These are phyloP conservation scores for Prolemur simus DNA, from an alignment of 2,113 vertebrate species.

Conservation along the genomic window DNA sequence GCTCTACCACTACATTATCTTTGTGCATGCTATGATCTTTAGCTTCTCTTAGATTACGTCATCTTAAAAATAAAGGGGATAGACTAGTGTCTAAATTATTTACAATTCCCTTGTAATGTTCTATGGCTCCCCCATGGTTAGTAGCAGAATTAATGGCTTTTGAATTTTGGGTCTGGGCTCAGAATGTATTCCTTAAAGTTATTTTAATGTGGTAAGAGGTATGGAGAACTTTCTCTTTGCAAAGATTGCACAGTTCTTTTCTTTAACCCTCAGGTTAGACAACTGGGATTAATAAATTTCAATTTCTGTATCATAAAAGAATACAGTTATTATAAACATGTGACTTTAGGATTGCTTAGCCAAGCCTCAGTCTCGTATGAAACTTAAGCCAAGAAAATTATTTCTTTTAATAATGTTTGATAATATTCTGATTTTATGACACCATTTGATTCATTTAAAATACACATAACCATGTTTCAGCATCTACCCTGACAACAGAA, in stretches of 20 bases:
- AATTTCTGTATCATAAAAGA: not conserved
- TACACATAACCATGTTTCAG: not conserved
- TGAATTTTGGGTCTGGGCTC: not conserved
- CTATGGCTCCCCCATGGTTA: not conserved
- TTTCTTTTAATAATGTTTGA: not conserved
- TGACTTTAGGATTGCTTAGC: not conserved
- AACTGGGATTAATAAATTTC: not conserved
- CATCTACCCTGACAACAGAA: not conserved
- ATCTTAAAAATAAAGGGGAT: not conserved
- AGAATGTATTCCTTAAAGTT: not conserved
- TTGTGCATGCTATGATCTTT: not conserved
- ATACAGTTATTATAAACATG: not conserved
- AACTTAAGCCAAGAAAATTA: not conserved
- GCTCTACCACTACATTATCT: not conserved
- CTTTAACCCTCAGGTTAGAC: not conserved
- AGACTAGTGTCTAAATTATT: not conserved
- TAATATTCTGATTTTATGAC: not conserved
- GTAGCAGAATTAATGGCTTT: not conserved
- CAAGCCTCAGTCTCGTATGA: not conserved
- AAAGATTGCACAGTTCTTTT: not conserved
- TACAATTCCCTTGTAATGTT: not conserved
- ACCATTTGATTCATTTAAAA: not conserved
- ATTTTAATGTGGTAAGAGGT: not conserved
- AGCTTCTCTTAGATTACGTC: not conserved
- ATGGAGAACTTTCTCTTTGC: not conserved